Base-by-base conservation (phyloP, 2,888 invertebrate genomes). In the Cephus runcator region DNA sequence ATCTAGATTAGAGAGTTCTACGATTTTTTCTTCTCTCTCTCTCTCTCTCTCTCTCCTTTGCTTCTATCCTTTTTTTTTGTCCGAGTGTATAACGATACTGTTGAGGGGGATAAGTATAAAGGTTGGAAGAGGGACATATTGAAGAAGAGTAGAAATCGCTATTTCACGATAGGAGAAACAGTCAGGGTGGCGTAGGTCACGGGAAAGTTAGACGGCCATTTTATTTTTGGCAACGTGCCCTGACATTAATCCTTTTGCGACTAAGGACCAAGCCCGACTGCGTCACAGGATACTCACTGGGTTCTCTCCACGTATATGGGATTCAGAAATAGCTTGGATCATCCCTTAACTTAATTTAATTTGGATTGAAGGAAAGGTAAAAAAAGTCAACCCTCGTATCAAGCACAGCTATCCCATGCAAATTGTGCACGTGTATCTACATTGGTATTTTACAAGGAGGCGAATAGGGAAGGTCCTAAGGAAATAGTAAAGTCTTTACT, bases 191-290 rank as follows among this genome's bases (percentile, higher is more conserved):
- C 71, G 71, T 33, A 71, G 71, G 34, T 34, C 33, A 71, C 31
- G 31, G 30, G 71, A 71, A 31, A 31, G 71, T 71, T 71, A 31
- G 71, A 71, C 31, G 71, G 87, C 83, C 86, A 83, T 84, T 83
- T 84, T 81, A 85, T 86, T 88, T 88, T 88, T 89, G 89, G 88
- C 89, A 88, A 80, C 78, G 81, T 86, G 88, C 89, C 89, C 12
- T 71, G 85, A 86, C 88, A 87, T 89, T 89, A 89, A 89, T 90
- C 89, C 89, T 87, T 80, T 79, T 84, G 82, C 71, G 85, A 82
- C 80, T 82, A 81, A 81, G 56, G 56, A 56, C 56, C 56, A 23
- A 56, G 23, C 56, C 56, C 23, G 56, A 56, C 56, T 56, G 56
- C 56, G 56, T 56, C 56, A 56, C 23, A 9, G 9, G 56, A 56